Base-by-base conservation (phyloP, 2,797 vertebrate species). In the Argyrosomus regius region DNA sequence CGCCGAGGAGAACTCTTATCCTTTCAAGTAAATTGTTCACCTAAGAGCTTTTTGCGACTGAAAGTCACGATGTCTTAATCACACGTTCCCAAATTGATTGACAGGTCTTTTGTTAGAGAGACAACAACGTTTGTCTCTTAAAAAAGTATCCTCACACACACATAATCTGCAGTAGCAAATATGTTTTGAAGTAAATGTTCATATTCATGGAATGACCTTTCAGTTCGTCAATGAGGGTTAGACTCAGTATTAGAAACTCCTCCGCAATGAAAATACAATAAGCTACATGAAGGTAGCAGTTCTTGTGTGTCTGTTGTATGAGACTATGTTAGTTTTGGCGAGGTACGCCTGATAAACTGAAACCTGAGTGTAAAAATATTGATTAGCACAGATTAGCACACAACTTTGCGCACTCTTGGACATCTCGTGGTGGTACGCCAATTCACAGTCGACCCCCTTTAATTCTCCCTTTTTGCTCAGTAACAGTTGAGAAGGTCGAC, bases 1-100 rank as follows among this genome's bases (percentile, higher is more conserved):
- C 0, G 11, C 24, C 22, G 54, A 20, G 53, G 35, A 56, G 20
- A 46, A 46, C 22, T 72, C 20, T 66, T 50, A 62, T 26, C 16
- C 61, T 73, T 61, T 63, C 57, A 49, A 35, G 45, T 59, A n/a
- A 65, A 80, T 67, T 54, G 45, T 53, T 56, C 70, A 67, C 31
- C 72, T 35, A 77, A 28, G 50, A 69, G 68, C 60, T 61, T 78
- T 49, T 63, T n/a, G 16, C 28, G 16, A 18, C 18, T 65, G 56
- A 11, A 22, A 70, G 52, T 67, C 24, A 9, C 14, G 12, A 17
- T 60, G 31, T 35, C 9, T 62, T 9, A 72, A 31, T 13, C 9
- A 20, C 13, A 28, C 16, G 20, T 39, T 9, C 28, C 18, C 31
- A 35, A 35, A 54, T 5, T 61, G 41, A 69, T 10, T 41, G 75